A percentile compares a stretch with the other conserved stretches of the same genome.
These are phyloP conservation scores for Hemicentrotus pulcherrimus DNA, from an alignment of 35 echinoderm and acorn worm species.

Conservation along the genomic window DNA sequence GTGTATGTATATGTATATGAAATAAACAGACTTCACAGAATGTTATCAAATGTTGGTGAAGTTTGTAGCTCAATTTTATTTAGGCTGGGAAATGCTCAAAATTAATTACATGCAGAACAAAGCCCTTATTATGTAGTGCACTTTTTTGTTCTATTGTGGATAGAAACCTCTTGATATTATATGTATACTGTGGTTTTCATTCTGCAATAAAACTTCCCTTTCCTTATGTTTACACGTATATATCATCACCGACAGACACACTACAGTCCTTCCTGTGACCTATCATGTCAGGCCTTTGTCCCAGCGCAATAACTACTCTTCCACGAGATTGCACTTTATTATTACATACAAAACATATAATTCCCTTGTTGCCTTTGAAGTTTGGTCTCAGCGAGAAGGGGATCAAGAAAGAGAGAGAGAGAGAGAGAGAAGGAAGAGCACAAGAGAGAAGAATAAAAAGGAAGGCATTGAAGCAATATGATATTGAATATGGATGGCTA, in stretches of 20 bases:
- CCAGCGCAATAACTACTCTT: neutral
- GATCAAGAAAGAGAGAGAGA: neutral
- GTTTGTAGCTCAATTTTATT: too few species aligned
- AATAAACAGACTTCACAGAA: too few species aligned
- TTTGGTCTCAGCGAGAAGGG: neutral
- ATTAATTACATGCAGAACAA: too few species aligned
- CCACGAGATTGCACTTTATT: neutral
- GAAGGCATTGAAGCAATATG: neutral
- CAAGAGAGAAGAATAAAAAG: neutral
- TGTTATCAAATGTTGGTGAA: too few species aligned
- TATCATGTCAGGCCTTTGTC: conserved; percentile 2
- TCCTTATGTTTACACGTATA: neutral
- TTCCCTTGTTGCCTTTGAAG: neutral
- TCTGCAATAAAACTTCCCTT: neutral
- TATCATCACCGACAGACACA: neutral
- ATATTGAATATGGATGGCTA: conserved; percentile 10
- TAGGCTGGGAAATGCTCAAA: too few species aligned
- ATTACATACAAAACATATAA: neutral
- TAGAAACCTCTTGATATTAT: neutral
- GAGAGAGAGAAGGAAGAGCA: neutral
- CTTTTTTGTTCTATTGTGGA: neutral
- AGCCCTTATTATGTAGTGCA: too few species aligned
- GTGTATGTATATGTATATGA: too few species aligned
- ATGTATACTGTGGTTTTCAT: neutral
- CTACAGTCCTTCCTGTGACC: neutral